A percentile compares a stretch with the other conserved stretches of the same genome.
Conservation (phyloP, 2,888 invertebrate species). For the Dasypogon diadema region DNA sequence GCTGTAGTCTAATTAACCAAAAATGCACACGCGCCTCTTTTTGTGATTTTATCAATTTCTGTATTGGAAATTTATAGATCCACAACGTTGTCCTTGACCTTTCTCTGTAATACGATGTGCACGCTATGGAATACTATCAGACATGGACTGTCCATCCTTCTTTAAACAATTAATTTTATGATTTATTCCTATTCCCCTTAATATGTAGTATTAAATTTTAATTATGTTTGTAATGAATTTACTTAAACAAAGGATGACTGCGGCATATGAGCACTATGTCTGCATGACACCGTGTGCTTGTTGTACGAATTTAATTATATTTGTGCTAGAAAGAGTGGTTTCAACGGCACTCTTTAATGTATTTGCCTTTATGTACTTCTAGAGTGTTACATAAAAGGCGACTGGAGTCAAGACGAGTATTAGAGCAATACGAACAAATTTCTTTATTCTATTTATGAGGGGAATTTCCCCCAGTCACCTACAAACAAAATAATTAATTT, state of each 20-base stretch:
- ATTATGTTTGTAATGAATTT: conserved; percentile 58
- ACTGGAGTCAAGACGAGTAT: neutral
- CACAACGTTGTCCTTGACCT: too few relatives aligned
- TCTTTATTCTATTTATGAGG: conserved; percentile 24
- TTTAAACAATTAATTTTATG: conserved; percentile 58
- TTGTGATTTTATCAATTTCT: too few relatives aligned
- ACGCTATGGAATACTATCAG: too few relatives aligned
- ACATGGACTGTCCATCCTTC: conserved; percentile 46
- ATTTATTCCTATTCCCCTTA: conserved; percentile 57
- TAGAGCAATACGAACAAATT: neutral
- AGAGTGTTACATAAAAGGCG: conserved; percentile 27
- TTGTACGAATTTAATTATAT: conserved; percentile 55
- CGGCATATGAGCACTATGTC: neutral
- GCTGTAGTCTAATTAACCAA: too few relatives aligned
- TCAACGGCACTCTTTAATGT: conserved; percentile 46
- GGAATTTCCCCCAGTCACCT: conserved; percentile 15
- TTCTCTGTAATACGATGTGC: too few relatives aligned
- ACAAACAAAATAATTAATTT: conserved; percentile 34
- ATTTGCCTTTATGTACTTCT: conserved; percentile 42
- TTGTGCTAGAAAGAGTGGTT: neutral
- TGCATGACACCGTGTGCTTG: conserved; percentile 42
- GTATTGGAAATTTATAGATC: too few relatives aligned
- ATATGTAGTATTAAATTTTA: conserved; percentile 58
- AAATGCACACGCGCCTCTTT: conserved; percentile 29
- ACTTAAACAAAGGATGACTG: conserved; percentile 54